Conservation (phyloP, 2,797 vertebrate species). For the Phyllotis vaccarum region DNA sequence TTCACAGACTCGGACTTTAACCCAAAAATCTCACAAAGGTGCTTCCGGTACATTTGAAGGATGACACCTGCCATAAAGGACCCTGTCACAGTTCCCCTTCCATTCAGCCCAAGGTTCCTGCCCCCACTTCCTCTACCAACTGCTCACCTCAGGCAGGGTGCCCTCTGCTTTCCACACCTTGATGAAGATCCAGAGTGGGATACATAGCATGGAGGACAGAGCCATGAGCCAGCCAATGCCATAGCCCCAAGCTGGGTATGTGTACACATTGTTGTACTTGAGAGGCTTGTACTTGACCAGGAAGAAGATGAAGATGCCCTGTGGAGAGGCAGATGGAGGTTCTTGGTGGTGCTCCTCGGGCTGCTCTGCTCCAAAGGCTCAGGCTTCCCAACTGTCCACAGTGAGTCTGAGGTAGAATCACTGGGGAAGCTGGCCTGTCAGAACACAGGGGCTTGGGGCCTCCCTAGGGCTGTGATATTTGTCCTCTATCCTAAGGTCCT, state of each 20-base stretch:
- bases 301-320: conserved; percentile 99
- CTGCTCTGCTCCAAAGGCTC: neutral
- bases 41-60: too few relatives aligned
- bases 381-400: neutral
- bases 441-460: neutral
- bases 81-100: neutral
- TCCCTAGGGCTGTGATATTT: neutral
- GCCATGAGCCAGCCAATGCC: conserved; percentile 99
- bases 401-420: neutral
- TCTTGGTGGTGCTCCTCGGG: neutral
- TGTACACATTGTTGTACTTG: conserved; percentile 98
- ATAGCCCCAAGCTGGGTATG: conserved; percentile 98
- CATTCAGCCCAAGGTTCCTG: neutral
- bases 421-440: rapidly evolving
- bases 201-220: conserved; percentile 98
- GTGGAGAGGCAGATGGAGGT: conserved; percentile 61
- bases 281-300: conserved; percentile 98
- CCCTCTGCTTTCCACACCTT: conserved; percentile 96
- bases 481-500: rapidly evolving
- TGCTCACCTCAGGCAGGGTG: conserved; percentile 94
- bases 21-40: neutral
- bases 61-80: neutral
- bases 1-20: neutral
- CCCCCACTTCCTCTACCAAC: neutral
- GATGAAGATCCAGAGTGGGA: conserved; percentile 94